A percentile compares a stretch with the other conserved stretches of the same genome.
phyloP scores from a whole-genome alignment of 2,888 invertebrate genomes.

The Spisula subtruncata region DNA sequence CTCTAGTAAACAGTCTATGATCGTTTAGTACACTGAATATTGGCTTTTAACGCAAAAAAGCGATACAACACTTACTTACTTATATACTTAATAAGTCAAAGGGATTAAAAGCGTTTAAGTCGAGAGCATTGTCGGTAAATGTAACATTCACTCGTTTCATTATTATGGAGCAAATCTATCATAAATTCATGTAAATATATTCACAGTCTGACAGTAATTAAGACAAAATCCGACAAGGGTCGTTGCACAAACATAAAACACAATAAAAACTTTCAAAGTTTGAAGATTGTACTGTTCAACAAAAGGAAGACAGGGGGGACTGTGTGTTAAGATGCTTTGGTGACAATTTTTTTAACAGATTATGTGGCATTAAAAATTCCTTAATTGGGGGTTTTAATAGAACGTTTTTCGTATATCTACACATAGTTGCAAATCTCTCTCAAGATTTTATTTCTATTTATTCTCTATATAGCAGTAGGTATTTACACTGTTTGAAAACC shows the following conservation, averaged over 20 bases:
- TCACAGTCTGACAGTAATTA: constrained; percentile 31
- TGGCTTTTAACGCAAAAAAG: constrained; percentile 26
- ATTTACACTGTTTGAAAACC: neutral
- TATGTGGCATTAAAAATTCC: neutral
- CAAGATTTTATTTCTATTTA: neutral
- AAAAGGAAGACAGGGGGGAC: neutral
- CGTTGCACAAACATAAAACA: constrained; percentile 12
- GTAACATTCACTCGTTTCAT: neutral
- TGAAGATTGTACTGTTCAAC: neutral
- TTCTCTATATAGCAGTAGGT: neutral
- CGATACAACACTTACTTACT: constrained; percentile 40
- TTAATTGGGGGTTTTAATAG: neutral
- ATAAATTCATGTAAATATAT: constrained; percentile 45
- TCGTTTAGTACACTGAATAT: constrained; percentile 16
- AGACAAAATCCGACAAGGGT: constrained; percentile 30
- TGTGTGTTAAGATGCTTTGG: neutral
- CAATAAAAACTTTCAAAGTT: neutral
- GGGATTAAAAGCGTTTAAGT: constrained; percentile 20
- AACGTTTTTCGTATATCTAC: neutral
- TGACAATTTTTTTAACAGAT: constrained; percentile 5
- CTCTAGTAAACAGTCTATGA: neutral
- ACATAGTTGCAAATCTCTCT: neutral
- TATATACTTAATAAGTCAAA: constrained; percentile 46
- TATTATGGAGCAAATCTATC: neutral
- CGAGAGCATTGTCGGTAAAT: constrained; percentile 1